Conservation (phyloP, 2,113 vertebrate genomes). For the Elachura formosa region DNA sequence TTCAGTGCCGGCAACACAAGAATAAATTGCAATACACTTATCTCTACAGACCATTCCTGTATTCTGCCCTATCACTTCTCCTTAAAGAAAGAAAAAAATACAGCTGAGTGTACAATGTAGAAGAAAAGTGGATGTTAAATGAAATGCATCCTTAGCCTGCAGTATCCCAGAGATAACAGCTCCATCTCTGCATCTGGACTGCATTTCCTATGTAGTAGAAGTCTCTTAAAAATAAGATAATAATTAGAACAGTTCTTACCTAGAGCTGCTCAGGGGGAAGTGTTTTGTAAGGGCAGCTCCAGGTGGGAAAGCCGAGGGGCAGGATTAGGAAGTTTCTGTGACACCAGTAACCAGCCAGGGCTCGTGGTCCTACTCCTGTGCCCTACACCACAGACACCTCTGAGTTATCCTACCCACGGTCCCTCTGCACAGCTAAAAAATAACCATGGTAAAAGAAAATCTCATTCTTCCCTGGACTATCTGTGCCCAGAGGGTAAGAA, state of each 20-base stretch:
- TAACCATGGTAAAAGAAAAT: background rate
- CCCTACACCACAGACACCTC: background rate
- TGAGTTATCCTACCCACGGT: background rate
- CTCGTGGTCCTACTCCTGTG: background rate
- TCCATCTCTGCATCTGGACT: background rate
- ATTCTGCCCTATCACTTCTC: constrained; percentile 15
- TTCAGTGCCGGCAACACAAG: background rate
- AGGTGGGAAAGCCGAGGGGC: background rate
- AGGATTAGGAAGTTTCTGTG: background rate
- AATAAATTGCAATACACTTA: constrained; percentile 32
- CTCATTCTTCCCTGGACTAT: background rate
- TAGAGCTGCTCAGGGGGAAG: background rate
- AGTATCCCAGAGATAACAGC: background rate
- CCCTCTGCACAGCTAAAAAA: background rate
- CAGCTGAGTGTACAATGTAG: background rate
- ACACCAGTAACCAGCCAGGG: background rate
- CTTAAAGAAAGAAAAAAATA: background rate
- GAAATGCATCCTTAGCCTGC: background rate
- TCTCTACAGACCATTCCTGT: constrained; percentile 10
- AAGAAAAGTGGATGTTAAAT: background rate
- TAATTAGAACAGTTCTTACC: background rate
- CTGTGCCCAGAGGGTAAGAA: background rate
- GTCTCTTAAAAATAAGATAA: background rate
- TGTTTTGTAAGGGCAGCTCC: background rate
- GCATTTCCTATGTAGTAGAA: background rate